Conservation (phyloP, 2,797 vertebrate species). For the Syndactyla subalaris region DNA sequence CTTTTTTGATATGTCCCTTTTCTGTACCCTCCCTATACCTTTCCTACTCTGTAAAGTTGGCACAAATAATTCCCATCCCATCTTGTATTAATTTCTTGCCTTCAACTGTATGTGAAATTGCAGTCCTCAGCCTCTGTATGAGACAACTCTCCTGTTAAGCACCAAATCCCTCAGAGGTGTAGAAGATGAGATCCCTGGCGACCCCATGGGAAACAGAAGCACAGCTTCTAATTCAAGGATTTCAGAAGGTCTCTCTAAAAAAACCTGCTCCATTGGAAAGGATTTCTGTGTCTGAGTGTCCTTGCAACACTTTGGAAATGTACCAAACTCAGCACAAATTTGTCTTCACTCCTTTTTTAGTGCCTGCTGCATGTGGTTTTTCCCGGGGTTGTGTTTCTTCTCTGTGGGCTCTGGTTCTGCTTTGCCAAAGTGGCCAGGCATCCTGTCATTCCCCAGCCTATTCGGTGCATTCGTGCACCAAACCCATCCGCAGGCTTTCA, state of each 20-base stretch:
- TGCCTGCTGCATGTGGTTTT: not conserved
- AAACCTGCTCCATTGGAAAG: not conserved
- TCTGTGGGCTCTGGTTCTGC: not conserved
- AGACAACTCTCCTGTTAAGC: not conserved
- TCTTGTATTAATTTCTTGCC: not conserved
- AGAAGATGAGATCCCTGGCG: not conserved
- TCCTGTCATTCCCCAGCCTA: not conserved
- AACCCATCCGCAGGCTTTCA: not conserved
- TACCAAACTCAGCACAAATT: not conserved
- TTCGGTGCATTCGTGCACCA: not conserved
- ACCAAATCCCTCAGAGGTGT: not conserved
- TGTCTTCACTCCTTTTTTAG: not conserved
- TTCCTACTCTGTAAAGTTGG: not conserved
- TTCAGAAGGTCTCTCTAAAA: not conserved
- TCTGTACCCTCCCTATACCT: not conserved
- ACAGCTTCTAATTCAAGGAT: not conserved
- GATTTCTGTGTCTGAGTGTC: not conserved
- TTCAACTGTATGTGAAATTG: not conserved
- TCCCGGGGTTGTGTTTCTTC: not conserved
- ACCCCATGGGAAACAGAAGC: not conserved
- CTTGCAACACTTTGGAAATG: not conserved
- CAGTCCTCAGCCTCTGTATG: not conserved
- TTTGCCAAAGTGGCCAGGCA: not conserved
- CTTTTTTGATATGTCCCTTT: not conserved
- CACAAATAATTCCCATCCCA: not conserved